phyloP scores from a whole-genome alignment of 2,888 invertebrate genomes.

The Spodoptera picta region DNA sequence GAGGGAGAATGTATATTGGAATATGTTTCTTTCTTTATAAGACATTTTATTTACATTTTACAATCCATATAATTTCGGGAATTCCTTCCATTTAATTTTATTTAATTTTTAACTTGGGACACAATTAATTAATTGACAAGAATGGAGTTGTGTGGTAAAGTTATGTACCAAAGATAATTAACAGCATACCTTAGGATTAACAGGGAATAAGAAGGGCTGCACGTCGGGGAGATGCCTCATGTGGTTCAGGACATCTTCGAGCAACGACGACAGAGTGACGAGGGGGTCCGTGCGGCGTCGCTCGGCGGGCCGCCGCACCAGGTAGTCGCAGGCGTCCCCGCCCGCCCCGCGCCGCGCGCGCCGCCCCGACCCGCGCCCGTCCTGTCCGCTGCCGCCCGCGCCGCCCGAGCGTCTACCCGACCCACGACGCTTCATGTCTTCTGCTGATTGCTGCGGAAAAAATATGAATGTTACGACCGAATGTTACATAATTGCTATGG shows the following conservation, averaged over 20 bases:
- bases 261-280: slow-evolving; percentile 96
- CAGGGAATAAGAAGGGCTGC: slow-evolving; percentile 97
- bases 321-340: slow-evolving; percentile 92
- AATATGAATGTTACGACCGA: not conserved
- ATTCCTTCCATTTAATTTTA: no score
- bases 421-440: slow-evolving; percentile 94
- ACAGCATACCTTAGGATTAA: slow-evolving; percentile 93
- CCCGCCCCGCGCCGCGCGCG: slow-evolving; percentile 74
- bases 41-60: no score
- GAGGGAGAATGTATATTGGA: not conserved
- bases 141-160: no score
- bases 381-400: slow-evolving; percentile 82
- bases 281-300: slow-evolving; percentile 98
- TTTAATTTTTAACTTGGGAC: no score
- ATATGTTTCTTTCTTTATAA: not conserved
- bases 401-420: slow-evolving; percentile 90
- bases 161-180: no score
- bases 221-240: slow-evolving; percentile 97
- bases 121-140: no score
- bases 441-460: slow-evolving; percentile 91
- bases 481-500: no score
- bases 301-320: slow-evolving; percentile 95
- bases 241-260: slow-evolving; percentile 97
- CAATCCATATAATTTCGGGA: no score
- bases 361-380: slow-evolving; percentile 77